Evolutionary conservation across 1,140 invertebrate genomes (phyloP), one percentile per base, ranked within the genome.

Genomic region (Phocides pigmalion): DNA sequence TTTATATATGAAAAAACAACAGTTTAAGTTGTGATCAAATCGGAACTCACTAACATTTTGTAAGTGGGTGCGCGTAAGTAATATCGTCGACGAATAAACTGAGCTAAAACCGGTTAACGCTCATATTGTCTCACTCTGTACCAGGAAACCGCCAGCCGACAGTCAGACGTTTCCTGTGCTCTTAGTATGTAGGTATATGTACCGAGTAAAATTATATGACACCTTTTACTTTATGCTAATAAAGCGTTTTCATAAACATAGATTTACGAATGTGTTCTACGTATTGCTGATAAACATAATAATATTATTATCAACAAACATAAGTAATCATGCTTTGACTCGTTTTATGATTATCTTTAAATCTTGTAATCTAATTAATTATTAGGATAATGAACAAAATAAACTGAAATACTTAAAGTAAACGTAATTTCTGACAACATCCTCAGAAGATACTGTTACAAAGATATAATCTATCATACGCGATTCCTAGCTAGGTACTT

Each of bases 101-200:
- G 76, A 76, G 72, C 71, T 78, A 69, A 82, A 87, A 87, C 84
- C 82, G 84, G 84, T 87, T 84, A 68, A 62, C 74, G 65, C 71
- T 84, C 79, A 83, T 87, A 87, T 87, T 87, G 85, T 86, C 82
- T 82, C 76, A 79, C 73, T 81, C 74, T 72, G 72, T 70, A 85
- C 79, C 84, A 87, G 82, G 84, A 85, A 87, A 84, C 74, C 76
- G 81, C 59, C 79, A 70, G 64, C 73, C 77, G 71, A 68, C 72
- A 75, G 71, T 75, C 72, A 81, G 79, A 83, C 79, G 59, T 87
- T 87, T 87, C 82, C 84, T 87, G 81, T 82, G 72, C 79, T 81
- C 79, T 59, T 49, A 61, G 15, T 56, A 56, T 19, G 9, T 56
- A 25, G 35, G 37, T 44, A 64, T 39, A 53, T 9, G 15, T 54